phyloP scores from a whole-genome alignment of 2,888 invertebrate genomes.

The Clistopyga incitator region DNA sequence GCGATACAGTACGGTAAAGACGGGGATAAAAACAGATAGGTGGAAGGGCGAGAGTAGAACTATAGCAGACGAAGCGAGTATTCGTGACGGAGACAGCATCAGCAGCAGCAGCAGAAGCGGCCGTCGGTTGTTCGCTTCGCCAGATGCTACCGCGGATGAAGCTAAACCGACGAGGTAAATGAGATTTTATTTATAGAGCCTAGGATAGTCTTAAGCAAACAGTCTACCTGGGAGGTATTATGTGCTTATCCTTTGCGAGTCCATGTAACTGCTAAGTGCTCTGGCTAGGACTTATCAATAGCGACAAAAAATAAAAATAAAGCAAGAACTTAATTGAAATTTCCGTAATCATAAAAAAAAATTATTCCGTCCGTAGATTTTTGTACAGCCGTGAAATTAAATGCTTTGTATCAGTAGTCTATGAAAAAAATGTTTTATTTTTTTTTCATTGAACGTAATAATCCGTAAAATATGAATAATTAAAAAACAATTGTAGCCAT shows the following conservation, averaged over 20 bases:
- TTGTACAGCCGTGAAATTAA: no score
- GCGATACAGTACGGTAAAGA: slow-evolving; percentile 16
- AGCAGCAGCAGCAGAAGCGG: slow-evolving; percentile 29
- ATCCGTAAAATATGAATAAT: no score
- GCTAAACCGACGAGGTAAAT: slow-evolving; percentile 61
- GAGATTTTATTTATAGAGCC: slow-evolving; percentile 70
- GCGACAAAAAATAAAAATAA: neutral
- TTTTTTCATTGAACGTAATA: no score
- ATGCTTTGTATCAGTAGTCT: no score
- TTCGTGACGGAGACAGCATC: slow-evolving; percentile 32
- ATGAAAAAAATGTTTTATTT: no score
- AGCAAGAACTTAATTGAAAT: neutral
- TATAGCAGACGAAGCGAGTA: slow-evolving; percentile 24
- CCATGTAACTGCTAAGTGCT: slow-evolving; percentile 24
- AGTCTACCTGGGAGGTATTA: slow-evolving; percentile 62
- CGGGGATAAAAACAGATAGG: slow-evolving; percentile 40
- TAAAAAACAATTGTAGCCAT: no score
- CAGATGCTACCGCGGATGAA: slow-evolving; percentile 68
- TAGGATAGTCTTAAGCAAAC: slow-evolving; percentile 25
- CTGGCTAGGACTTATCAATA: slow-evolving; percentile 28
- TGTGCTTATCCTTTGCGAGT: slow-evolving; percentile 68
- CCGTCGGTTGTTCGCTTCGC: slow-evolving; percentile 49
- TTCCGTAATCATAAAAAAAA: no score
- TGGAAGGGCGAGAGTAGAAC: slow-evolving; percentile 23
- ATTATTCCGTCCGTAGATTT: no score